phyloP scores from a whole-genome alignment of 1,140 invertebrate genomes.

The Sitophilus oryzae region DNA sequence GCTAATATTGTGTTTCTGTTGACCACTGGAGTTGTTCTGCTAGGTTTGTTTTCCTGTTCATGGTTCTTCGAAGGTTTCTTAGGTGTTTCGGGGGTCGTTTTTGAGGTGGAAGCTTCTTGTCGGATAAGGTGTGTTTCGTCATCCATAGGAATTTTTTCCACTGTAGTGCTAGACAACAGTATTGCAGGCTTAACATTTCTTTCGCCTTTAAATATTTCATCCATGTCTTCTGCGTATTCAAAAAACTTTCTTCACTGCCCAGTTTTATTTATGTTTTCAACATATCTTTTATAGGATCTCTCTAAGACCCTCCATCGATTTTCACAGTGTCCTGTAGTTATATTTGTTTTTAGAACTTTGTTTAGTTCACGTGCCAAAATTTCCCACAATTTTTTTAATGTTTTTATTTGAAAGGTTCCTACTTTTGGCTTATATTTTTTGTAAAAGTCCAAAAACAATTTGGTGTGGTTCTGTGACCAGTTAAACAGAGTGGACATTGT shows the following conservation, averaged over 20 bases:
- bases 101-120: too few species aligned
- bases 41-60: background rate
- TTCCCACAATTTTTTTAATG: conserved; percentile 10
- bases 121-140: background rate
- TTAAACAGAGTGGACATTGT: too few species aligned
- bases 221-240: conserved; percentile 22
- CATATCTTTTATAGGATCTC: conserved; percentile 20
- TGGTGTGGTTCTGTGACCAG: too few species aligned
- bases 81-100: background rate
- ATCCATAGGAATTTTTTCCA: conserved; percentile 6
- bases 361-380: conserved; percentile 3
- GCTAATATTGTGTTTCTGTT: conserved; percentile 5
- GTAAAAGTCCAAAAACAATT: too few species aligned
- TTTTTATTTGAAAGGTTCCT: conserved; percentile 1
- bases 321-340: conserved; percentile 16
- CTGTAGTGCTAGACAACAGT: conserved; percentile 10
- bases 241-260: conserved; percentile 21
- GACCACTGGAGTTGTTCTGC: background rate
- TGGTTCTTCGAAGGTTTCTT: too few species aligned
- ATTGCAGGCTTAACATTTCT: conserved; percentile 17
- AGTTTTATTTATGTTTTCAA: conserved; percentile 21
- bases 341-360: background rate
- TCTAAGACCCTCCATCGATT: conserved; percentile 25
- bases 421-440: conserved; percentile 8
- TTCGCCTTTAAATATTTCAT: conserved; percentile 19